These are phyloP conservation scores for Drosophila kurseongensis DNA, from an alignment of 1,140 invertebrate species.

Conservation along the genomic window DNA sequence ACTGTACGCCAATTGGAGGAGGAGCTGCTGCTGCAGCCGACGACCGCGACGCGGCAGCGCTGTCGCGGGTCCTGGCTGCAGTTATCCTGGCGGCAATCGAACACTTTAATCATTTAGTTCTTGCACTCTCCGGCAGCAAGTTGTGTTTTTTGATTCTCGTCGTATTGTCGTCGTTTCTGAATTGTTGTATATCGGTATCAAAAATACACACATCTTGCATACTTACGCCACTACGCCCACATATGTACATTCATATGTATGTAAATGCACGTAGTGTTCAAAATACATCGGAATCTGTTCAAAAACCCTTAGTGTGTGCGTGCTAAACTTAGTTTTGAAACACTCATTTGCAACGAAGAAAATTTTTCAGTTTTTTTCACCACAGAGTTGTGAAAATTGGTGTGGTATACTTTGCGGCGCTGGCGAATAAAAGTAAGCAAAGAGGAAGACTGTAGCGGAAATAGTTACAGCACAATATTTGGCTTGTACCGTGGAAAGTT, in stretches of 20 bases:
- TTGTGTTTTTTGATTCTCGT: slow-evolving; percentile 84
- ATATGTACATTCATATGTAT: slow-evolving; percentile 1
- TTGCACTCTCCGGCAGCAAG: slow-evolving; percentile 84
- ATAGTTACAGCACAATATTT: slow-evolving; percentile 48
- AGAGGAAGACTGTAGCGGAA: slow-evolving; percentile 9
- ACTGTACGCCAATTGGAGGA: slow-evolving; percentile 50
- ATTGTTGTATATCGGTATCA: slow-evolving; percentile 80
- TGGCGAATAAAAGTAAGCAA: slow-evolving; percentile 61
- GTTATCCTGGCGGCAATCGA: slow-evolving; percentile 78
- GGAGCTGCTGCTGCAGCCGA: slow-evolving; percentile 30
- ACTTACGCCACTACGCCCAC: slow-evolving; percentile 52
- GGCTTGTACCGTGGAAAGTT: slow-evolving; percentile 24
- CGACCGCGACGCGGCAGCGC: slow-evolving; percentile 36
- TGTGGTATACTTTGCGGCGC: slow-evolving; percentile 55
- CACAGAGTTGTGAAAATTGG: slow-evolving; percentile 38
- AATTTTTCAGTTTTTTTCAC: slow-evolving; percentile 35
- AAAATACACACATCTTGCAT: slow-evolving; percentile 74
- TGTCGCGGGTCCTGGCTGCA: slow-evolving; percentile 70
- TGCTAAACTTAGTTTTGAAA: slow-evolving; percentile 63
- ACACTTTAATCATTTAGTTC: slow-evolving; percentile 84
- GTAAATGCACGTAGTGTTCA: slow-evolving; percentile 40
- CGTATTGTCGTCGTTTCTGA: slow-evolving; percentile 80
- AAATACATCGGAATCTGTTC: slow-evolving; percentile 57
- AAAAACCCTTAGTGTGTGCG: slow-evolving; percentile 44
- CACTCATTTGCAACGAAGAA: slow-evolving; percentile 61